A percentile compares a stretch with the other conserved stretches of the same genome.
phyloP scores from a whole-genome alignment of 2,888 invertebrate genomes.

The Drosophila paucipuncta region DNA sequence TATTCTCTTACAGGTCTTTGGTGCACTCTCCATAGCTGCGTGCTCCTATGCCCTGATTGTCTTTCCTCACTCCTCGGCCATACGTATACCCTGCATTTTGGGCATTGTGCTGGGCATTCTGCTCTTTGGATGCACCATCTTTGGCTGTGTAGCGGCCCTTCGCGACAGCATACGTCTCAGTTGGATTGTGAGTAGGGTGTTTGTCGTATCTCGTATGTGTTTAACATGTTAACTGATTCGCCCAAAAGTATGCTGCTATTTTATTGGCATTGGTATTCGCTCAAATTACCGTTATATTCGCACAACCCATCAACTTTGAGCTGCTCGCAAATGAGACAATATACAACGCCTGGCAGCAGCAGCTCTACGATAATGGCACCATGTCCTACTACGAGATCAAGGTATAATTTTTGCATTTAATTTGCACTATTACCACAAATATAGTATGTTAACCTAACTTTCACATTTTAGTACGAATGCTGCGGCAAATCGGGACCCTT shows the following conservation, averaged over 20 bases:
- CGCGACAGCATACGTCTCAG: constrained; percentile 65
- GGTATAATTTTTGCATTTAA: constrained; percentile 42
- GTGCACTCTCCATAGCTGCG: constrained; percentile 67
- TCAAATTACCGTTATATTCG: constrained; percentile 76
- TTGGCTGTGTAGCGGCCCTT: constrained; percentile 71
- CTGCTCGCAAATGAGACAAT: constrained; percentile 75
- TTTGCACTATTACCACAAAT: neutral
- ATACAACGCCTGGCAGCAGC: constrained; percentile 68
- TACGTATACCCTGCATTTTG: constrained; percentile 77
- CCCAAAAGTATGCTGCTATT: constrained; percentile 67
- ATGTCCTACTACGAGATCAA: constrained; percentile 78
- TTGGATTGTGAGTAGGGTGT: constrained; percentile 71
- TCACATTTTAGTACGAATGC: constrained; percentile 61
- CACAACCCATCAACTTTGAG: constrained; percentile 72
- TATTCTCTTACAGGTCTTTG: constrained; percentile 54
- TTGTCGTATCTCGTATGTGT: no score
- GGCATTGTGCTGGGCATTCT: constrained; percentile 71
- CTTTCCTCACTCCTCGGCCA: constrained; percentile 61
- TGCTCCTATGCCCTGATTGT: constrained; percentile 71
- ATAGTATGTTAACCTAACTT: neutral
- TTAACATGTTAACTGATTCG: neutral
- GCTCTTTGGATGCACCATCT: constrained; percentile 70
- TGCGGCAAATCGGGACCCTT: constrained; percentile 75
- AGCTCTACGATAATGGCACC: constrained; percentile 50
- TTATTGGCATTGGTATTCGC: constrained; percentile 65